Evolutionary conservation across 2,888 invertebrate species (phyloP).

Genomic region (Zhuqinia jingwanae): DNA sequence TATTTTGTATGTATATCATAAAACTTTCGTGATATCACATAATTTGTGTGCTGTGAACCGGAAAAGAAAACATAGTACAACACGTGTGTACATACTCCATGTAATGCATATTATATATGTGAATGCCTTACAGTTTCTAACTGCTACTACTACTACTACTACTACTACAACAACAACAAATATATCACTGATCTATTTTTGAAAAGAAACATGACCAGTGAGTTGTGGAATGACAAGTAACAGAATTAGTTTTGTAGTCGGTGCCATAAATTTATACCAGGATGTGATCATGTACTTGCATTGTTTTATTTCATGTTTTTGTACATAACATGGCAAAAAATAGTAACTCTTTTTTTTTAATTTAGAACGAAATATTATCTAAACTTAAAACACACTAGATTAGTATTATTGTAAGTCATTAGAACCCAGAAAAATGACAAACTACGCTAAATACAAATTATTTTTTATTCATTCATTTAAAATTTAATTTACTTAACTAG

Average conservation of each 20-base stretch:
- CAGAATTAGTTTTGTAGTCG: not conserved
- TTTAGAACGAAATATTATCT: not conserved
- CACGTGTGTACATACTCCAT: constrained; percentile 24
- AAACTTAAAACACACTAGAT: too few species aligned
- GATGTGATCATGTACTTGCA: not conserved
- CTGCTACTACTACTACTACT: too few species aligned
- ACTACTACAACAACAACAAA: too few species aligned
- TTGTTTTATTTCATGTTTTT: not conserved
- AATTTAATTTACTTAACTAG: too few species aligned
- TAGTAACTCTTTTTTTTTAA: not conserved
- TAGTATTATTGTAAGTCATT: too few species aligned
- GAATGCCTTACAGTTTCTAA: not conserved
- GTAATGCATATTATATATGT: not conserved
- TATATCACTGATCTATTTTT: not conserved
- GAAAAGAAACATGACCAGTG: not conserved
- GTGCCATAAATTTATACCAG: not conserved
- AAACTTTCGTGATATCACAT: constrained; percentile 44
- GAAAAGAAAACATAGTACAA: constrained; percentile 19
- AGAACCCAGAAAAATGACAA: too few species aligned
- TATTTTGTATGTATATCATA: not conserved
- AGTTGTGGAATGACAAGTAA: not conserved
- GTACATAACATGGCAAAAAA: constrained; percentile 23
- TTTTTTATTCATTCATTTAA: too few species aligned
- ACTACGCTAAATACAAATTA: too few species aligned
- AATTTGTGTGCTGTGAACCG: constrained; percentile 42